Evolutionary conservation across 1,140 invertebrate genomes (phyloP), one percentile per base, ranked within the genome.

Genomic region (Caenorhabditis inopinata): DNA sequence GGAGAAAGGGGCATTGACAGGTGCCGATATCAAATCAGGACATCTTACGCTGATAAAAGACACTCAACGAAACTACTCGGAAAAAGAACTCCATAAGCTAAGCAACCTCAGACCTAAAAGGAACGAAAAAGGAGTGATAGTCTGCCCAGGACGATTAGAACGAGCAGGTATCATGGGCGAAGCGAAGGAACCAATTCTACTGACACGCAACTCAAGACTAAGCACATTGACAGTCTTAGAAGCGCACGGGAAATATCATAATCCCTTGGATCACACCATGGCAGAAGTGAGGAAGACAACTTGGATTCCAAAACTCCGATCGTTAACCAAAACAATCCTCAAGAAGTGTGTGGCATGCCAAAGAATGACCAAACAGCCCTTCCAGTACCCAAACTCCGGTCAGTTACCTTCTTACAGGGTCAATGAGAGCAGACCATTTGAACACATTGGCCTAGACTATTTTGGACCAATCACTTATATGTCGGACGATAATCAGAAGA

Each of bases 101-200:
- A 7, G 9, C 25, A 21, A 80, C 14, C n/a, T n/a, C n/a, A n/a
- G n/a, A n/a, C n/a, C n/a, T n/a, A n/a, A n/a, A n/a, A n/a, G n/a
- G n/a, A n/a, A n/a, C n/a, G n/a, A n/a, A n/a, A n/a, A n/a, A n/a
- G n/a, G n/a, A n/a, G n/a, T n/a, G n/a, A n/a, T n/a, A n/a, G n/a
- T n/a, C n/a, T n/a, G n/a, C n/a, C n/a, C n/a, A n/a, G n/a, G n/a
- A n/a, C n/a, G n/a, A n/a, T n/a, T n/a, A n/a, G n/a, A n/a, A n/a
- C n/a, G n/a, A n/a, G n/a, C n/a, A n/a, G n/a, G n/a, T n/a, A n/a
- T n/a, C n/a, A n/a, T n/a, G n/a, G n/a, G n/a, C n/a, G n/a, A n/a
- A n/a, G n/a, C n/a, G n/a, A n/a, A n/a, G n/a, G n/a, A n/a, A n/a
- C 79, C 79, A 0, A 80, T 79, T 29, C 74, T 80, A 3, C 25